Conservation (phyloP, 2,888 invertebrate species). For the Pristionchus arcanus region DNA sequence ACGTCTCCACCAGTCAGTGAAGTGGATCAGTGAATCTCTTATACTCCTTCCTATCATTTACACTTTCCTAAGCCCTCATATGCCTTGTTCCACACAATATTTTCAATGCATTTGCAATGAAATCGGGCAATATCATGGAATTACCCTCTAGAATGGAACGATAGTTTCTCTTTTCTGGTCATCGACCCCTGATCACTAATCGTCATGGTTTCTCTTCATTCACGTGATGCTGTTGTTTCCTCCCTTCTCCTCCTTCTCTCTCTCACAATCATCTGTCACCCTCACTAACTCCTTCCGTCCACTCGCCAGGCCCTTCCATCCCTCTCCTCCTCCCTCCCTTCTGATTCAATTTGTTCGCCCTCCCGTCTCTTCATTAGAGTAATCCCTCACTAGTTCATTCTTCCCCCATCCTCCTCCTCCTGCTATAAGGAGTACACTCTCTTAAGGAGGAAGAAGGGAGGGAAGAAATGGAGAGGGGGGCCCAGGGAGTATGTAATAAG, state of each 20-base stretch:
- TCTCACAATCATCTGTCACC: conserved; percentile 45
- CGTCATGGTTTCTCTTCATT: background rate
- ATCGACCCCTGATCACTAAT: background rate
- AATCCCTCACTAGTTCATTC: conserved; percentile 21
- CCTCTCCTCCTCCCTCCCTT: background rate
- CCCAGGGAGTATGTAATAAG: conserved; percentile 35
- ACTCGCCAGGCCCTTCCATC: background rate
- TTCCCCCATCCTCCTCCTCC: conserved; percentile 16
- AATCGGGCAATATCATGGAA: no score
- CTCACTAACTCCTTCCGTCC: conserved; percentile 33
- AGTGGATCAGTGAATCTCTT: no score
- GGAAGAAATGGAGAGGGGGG: background rate
- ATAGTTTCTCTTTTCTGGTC: background rate
- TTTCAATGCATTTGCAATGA: no score
- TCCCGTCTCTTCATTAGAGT: conserved; percentile 29
- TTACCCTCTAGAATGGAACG: background rate
- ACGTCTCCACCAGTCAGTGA: no score
- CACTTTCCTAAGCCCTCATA: no score
- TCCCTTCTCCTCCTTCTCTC: conserved; percentile 4
- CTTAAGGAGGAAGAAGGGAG: background rate
- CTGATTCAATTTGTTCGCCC: conserved; percentile 43
- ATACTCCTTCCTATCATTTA: no score
- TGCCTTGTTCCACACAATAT: no score
- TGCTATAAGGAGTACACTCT: conserved; percentile 4
- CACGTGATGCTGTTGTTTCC: background rate